phyloP scores from a whole-genome alignment of 1,140 invertebrate species.

The Ganaspis sp. region DNA sequence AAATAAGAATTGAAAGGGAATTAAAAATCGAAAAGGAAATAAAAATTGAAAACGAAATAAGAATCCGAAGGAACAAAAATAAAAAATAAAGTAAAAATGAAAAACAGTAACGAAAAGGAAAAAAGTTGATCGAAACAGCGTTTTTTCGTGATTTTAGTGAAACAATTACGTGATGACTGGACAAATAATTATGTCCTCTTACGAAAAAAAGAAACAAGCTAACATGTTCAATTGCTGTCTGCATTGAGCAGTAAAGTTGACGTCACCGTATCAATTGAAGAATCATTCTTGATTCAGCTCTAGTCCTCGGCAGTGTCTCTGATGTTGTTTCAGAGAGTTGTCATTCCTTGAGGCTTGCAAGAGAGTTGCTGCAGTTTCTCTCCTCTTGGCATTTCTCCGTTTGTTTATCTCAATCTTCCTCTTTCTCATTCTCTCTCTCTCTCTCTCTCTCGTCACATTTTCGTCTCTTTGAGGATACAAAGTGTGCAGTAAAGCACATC shows the following conservation, averaged over 20 bases:
- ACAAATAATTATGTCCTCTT: constrained; percentile 13
- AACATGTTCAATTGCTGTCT: constrained; percentile 52
- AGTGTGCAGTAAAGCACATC: constrained; percentile 31
- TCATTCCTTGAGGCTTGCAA: constrained; percentile 29
- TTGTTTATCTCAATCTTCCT: constrained; percentile 47
- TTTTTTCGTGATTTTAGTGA: constrained; percentile 13
- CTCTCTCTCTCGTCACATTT: constrained; percentile 39
- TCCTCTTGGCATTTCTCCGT: constrained; percentile 35
- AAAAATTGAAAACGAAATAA: too few relatives aligned
- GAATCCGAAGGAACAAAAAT: too few relatives aligned
- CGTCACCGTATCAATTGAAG: constrained; percentile 55
- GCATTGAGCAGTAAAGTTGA: constrained; percentile 58
- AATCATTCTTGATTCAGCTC: constrained; percentile 46
- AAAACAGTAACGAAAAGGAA: too few relatives aligned
- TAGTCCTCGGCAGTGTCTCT: constrained; percentile 25
- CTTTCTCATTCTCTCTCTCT: constrained; percentile 48
- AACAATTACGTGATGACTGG: constrained; percentile 37
- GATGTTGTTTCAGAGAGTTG: constrained; percentile 9
- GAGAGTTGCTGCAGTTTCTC: constrained; percentile 35
- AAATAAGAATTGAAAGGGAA: too few relatives aligned
- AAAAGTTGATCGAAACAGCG: too few relatives aligned
- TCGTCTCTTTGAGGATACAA: constrained; percentile 30
- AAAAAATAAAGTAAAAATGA: too few relatives aligned
- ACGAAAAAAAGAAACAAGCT: constrained; percentile 52
- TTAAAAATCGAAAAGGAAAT: too few relatives aligned